Base-by-base conservation (phyloP, 2,888 invertebrate species). In the Oxyscelio sp. region DNA sequence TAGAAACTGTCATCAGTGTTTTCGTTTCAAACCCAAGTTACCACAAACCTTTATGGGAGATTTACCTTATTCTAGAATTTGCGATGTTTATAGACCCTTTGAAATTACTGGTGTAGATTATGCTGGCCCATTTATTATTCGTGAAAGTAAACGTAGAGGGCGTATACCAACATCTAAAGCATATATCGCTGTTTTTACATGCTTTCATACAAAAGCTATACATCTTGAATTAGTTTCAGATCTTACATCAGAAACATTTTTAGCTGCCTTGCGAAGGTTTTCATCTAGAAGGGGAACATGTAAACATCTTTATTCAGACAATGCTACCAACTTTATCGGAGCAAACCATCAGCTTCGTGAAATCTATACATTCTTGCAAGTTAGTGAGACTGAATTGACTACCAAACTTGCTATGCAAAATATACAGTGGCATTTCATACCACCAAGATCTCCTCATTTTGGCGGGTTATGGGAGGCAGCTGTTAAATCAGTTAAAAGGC, bases 401-500 rank as follows among this genome's bases (percentile, higher is more conserved):
- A 31, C 38, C 11, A 38, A 40, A 17, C 19, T 68, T 2, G 52
- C 56, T 5, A 68, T 27, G 17, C 54, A 43, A 43, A 31, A 27
- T 2, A 54, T 71, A 21, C 17, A 59, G 17, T 71, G 71, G 58
- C 40, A 71, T 21, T 54, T 89, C 66, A 89, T 85, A 22, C 85
- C 85, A 6, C 81, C 89, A 9, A 38, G 59, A 45, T 45, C 85
- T n/a, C 87, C 87, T 17, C 82, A 87, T 45, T 87, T 89, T 52
- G 88, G 88, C 43, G 88, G 88, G 3, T 27, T 88, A 11, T 88
- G 82, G 85, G 87, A 89, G 22, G 85, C 87, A 3, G 87, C 85
- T 0, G 82, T 88, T 0, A 89, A 89, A 68, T 52, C 68, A 8
- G 40, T 73, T n/a, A 88, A 88, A 75, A 61, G 45, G 66, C 45